Evolutionary conservation across 2,888 invertebrate species (phyloP).

Genomic region (Stenchaetothrips biformis): DNA sequence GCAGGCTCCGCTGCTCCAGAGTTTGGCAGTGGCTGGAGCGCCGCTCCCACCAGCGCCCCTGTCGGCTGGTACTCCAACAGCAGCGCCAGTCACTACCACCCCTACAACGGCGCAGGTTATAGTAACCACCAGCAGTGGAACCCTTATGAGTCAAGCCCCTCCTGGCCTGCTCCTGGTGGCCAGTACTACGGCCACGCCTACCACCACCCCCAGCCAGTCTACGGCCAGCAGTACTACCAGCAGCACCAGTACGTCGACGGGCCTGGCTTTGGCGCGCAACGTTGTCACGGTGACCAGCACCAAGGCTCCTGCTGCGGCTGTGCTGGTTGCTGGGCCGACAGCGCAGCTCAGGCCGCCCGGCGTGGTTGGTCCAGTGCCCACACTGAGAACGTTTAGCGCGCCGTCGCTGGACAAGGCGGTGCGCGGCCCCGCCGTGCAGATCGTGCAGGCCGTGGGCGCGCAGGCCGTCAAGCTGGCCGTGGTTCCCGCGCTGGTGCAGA

Average conservation of each 20-base stretch:
- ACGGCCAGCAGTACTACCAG: not conserved
- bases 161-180: too few relatives aligned
- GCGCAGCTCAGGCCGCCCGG: not conserved
- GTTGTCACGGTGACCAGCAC: conserved; percentile 15
- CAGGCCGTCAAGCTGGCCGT: not conserved
- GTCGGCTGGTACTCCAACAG: not conserved
- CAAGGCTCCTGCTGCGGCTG: conserved; percentile 8
- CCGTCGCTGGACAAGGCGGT: not conserved
- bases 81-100: not conserved
- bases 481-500: not conserved
- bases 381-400: not conserved
- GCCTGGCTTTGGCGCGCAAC: not conserved
- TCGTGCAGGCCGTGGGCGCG: not conserved
- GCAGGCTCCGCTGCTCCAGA: not conserved
- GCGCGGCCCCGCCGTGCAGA: not conserved
- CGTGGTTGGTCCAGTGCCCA: not conserved
- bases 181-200: not conserved
- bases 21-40: not conserved
- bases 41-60: not conserved
- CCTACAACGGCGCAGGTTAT: not conserved
- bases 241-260: not conserved
- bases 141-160: not conserved
- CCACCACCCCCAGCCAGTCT: not conserved
- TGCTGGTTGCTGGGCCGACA: not conserved
- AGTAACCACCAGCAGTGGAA: conserved; percentile 1